Base-by-base conservation (phyloP, 1,140 invertebrate species). In the Lanistes nyassanus region DNA sequence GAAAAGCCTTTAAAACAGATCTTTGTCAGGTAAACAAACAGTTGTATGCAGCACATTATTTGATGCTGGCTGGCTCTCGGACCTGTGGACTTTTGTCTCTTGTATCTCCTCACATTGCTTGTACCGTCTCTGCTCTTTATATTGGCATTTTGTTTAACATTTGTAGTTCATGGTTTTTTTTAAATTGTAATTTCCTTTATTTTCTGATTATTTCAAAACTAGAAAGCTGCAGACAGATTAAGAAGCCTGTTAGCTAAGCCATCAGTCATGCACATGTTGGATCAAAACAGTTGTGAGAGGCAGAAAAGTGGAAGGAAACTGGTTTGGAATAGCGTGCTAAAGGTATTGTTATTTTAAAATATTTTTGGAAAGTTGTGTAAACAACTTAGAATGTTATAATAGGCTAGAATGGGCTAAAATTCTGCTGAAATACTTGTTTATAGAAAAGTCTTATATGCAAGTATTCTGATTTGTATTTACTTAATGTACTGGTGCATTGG, bases 181-280 rank as follows among this genome's bases (percentile, higher is more conserved):
- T 66, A 42, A 71, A n/a, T 53, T 11, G n/a, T 58, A 42, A 65
- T 53, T 66, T 21, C 21, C 26, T 42, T 72, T 65, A 7, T 64
- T 34, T 39, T 39, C n/a, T 60, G 39, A 55, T 77, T 77, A 7
- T 53, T n/a, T n/a, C n/a, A n/a, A n/a, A n/a, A n/a, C n/a, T n/a
- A 82, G 81, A 82, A 80, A 76, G 78, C 66, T 78, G 76, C 73
- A 29, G 81, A 81, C 26, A 81, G 76, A 37, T 69, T 82, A 36
- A 70, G 67, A n/a, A 69, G 71, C 21, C 68, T 82, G 26, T 58
- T 82, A 4, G 58, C 65, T 26, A 81, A 80, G 66, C 56, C 31
- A 19, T 76, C 80, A 55, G 81, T 83, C 23, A 58, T 77, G 11
- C 70, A 76, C 23, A 66, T 68, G 23, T 47, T 83, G 39, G 80